Evolutionary conservation across 2,113 vertebrate species (phyloP).

Genomic region (Poeciliopsis turrubarensis): DNA sequence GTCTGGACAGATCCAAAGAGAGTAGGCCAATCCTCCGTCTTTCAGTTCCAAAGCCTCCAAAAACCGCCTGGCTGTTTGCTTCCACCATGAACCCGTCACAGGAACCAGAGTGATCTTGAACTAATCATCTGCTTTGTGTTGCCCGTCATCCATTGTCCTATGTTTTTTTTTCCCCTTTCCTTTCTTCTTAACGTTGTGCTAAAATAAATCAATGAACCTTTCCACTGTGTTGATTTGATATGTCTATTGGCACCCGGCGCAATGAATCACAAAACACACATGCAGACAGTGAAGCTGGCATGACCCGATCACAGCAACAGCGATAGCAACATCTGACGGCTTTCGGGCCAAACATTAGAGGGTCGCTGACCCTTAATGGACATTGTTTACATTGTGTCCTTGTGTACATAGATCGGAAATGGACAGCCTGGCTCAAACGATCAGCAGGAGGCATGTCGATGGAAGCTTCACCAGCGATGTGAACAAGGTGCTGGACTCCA

Average conservation of each 20-base stretch:
- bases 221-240: constrained; percentile 65
- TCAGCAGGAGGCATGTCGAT: constrained; percentile 90
- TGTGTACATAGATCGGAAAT: constrained; percentile 81
- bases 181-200: constrained; percentile 58
- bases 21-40: constrained; percentile 82
- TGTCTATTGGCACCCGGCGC: constrained; percentile 5
- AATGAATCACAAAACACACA: constrained; percentile 2
- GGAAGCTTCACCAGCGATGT: constrained; percentile 97
- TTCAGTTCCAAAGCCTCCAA: constrained; percentile 25
- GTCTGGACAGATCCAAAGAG: constrained; percentile 89
- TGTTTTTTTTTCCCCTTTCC: constrained; percentile 6
- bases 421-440: constrained; percentile 70
- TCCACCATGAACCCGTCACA: constrained; percentile 31
- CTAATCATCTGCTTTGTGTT: constrained; percentile 47
- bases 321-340: background rate
- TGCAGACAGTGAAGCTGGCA: constrained; percentile 11
- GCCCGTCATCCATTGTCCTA: constrained; percentile 2
- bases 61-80: constrained; percentile 33
- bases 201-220: constrained; percentile 82
- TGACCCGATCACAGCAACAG: background rate
- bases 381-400: constrained; percentile 57
- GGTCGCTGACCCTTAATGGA: constrained; percentile 10
- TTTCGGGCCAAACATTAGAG: background rate
- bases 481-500: constrained; percentile 91
- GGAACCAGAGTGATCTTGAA: constrained; percentile 46